Evolutionary conservation across 1,140 invertebrate species (phyloP).

Genomic region (Heliconius melpomene): DNA sequence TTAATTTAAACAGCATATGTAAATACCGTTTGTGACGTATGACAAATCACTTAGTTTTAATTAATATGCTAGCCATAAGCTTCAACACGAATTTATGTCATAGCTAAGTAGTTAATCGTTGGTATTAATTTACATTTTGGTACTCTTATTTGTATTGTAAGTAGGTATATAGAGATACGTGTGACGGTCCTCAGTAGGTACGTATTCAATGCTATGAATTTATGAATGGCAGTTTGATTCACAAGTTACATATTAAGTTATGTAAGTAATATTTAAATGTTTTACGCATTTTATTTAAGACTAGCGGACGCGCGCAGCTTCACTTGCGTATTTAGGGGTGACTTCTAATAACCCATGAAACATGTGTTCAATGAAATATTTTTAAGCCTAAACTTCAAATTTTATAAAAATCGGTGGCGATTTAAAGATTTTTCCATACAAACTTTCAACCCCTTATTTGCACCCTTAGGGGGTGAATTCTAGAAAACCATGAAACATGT

Average conservation of each 20-base stretch:
- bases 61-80: background rate
- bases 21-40: background rate
- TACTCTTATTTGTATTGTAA: background rate
- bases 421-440: no score
- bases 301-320: no score
- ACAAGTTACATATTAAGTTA: constrained; percentile 5
- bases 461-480: no score
- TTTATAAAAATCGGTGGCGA: no score
- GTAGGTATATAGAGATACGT: background rate
- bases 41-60: background rate
- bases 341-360: no score
- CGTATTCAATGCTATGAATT: background rate
- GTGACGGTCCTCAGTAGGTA: background rate
- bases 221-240: background rate
- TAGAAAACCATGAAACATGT: no score
- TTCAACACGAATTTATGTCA: constrained; percentile 2
- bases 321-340: no score
- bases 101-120: background rate
- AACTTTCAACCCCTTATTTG: no score
- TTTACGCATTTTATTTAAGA: no score
- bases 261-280: background rate
- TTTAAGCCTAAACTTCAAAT: no score
- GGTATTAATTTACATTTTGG: background rate
- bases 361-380: no score
- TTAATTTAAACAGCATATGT: background rate